Base-by-base conservation (phyloP, 2,113 vertebrate genomes). In the Podocnemis expansa region DNA sequence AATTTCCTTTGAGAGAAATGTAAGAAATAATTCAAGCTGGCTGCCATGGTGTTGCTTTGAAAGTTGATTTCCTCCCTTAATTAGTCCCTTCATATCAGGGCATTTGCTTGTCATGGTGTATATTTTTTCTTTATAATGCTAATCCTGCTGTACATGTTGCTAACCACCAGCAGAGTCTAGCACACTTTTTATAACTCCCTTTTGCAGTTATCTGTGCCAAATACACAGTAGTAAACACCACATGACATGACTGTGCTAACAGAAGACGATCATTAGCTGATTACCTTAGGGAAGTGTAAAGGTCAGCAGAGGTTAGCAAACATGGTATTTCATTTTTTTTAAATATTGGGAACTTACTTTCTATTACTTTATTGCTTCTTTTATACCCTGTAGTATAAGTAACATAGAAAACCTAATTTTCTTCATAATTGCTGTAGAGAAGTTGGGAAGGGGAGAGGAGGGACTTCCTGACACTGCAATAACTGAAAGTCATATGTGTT, bases 131-230 rank as follows among this genome's bases (percentile, higher is more conserved):
- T 58, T 92, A 47, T 87, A 70, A 1, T 2, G 52, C 54, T 31
- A 47, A 85, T 90, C 75, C 45, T 11, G 89, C 82, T 10, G 3
- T 25, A 29, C 63, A 0, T 84, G 70, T 82, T 89, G 76, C 79
- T 54, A 31, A 75, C 80, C 85, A 17, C 3, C 19, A 29, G 63
- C 79, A 58, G 88, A 67, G n/a, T 83, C 91, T 80, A 47, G 16
- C 58, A 27, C 16, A 82, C 80, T 91, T 92, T 90, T 92, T 84
- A 84, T 80, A 51, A 80, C 80, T 94, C 89, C 82, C 93, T 21
- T 87, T 83, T 82, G 85, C 89, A 49, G 31, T 80, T 90, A 8
- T 6, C 38, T 2, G 6, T 89, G 94, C 91, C 91, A 95, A 80
- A 60, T 73, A 4, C 8, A 78, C 78, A 79, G 82, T 82, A 82